phyloP scores from a whole-genome alignment of 2,797 vertebrate genomes.

The Atherinosoma microstoma region DNA sequence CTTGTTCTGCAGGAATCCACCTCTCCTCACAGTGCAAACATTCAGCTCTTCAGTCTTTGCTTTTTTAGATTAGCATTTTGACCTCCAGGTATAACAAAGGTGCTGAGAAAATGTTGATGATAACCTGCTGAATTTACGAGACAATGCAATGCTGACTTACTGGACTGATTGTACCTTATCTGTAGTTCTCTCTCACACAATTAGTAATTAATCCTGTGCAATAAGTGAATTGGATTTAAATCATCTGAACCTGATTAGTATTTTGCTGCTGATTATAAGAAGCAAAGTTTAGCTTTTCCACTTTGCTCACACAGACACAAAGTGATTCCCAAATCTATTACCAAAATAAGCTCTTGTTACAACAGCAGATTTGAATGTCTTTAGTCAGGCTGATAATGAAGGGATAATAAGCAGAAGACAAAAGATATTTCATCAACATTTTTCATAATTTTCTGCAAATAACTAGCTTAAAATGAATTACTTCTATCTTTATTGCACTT shows the following conservation, averaged over 20 bases:
- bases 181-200: constrained; percentile 24
- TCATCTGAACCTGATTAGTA: constrained; percentile 43
- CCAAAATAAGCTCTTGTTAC: constrained; percentile 42
- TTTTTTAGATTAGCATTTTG: constrained; percentile 68
- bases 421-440: constrained; percentile 39
- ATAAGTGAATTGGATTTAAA: constrained; percentile 44
- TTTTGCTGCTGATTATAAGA: constrained; percentile 40
- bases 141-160: constrained; percentile 44
- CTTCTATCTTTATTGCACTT: constrained; percentile 13
- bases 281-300: constrained; percentile 32
- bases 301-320: constrained; percentile 34
- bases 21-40: constrained; percentile 45
- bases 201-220: constrained; percentile 43
- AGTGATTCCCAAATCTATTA: constrained; percentile 38
- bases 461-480: constrained; percentile 31
- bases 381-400: constrained; percentile 26
- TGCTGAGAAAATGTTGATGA: constrained; percentile 50
- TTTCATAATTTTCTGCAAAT: constrained; percentile 36
- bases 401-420: constrained; percentile 29
- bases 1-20: constrained; percentile 43
- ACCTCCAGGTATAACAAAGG: constrained; percentile 57
- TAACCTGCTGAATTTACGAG: constrained; percentile 49
- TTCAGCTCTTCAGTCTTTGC: constrained; percentile 30
- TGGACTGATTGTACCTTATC: constrained; percentile 55
- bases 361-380: constrained; percentile 35